phyloP scores from a whole-genome alignment of 2,888 invertebrate genomes.

The Microplitis deprimator region DNA sequence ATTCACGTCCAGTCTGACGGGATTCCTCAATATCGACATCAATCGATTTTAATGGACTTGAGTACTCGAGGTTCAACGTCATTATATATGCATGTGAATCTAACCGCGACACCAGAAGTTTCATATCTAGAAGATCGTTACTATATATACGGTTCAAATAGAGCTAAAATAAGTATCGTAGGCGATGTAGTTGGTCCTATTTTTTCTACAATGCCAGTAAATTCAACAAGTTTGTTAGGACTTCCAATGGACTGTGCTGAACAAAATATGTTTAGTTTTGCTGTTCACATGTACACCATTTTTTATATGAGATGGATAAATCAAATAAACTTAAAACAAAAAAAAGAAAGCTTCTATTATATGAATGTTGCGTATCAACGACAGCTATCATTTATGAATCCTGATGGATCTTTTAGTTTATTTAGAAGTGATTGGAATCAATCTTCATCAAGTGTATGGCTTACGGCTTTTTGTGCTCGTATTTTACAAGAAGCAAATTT shows the following conservation, averaged over 20 bases:
- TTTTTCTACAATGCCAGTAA: conserved; percentile 93
- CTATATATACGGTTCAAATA: conserved; percentile 95
- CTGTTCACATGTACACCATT: conserved; percentile 92
- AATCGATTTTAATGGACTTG: conserved; percentile 91
- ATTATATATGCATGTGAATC: conserved; percentile 86
- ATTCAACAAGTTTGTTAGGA: conserved; percentile 84
- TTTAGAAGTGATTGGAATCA: conserved; percentile 96
- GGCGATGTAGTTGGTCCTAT: conserved; percentile 95
- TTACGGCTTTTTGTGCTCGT: conserved; percentile 92
- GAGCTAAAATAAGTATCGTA: conserved; percentile 85
- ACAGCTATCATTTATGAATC: conserved; percentile 91
- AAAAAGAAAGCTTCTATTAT: conserved; percentile 86
- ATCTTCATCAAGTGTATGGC: conserved; percentile 89
- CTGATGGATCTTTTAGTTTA: conserved; percentile 90
- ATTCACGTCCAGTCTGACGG: conserved; percentile 90
- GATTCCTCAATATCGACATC: conserved; percentile 91
- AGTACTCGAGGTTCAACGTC: conserved; percentile 85
- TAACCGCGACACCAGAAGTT: conserved; percentile 93
- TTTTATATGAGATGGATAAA: conserved; percentile 93
- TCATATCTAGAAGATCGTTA: conserved; percentile 92
- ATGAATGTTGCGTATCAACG: conserved; percentile 93
- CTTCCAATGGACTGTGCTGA: conserved; percentile 94
- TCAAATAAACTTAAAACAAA: conserved; percentile 86
- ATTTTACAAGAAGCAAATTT: conserved; percentile 93
- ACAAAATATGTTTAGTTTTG: conserved; percentile 97